Evolutionary conservation across 1,140 invertebrate species (phyloP).

Genomic region (Anoplophora glabripennis): DNA sequence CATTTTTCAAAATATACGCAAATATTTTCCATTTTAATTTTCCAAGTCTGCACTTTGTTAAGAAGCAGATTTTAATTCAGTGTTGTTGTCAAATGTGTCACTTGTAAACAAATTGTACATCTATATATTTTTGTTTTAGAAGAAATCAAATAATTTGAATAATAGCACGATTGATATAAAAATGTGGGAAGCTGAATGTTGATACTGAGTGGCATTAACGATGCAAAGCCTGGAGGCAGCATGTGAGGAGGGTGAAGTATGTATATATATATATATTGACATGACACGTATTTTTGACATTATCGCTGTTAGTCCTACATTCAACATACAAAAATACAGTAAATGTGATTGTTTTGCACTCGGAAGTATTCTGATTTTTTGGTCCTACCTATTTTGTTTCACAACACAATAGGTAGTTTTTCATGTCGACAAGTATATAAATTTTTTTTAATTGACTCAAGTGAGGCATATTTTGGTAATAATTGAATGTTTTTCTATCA

Average conservation of each 20-base stretch:
- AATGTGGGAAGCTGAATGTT: constrained; percentile 41
- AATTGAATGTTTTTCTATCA: no score
- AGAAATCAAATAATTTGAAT: background rate
- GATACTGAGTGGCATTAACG: constrained; percentile 49
- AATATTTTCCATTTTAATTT: background rate
- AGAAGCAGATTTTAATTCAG: background rate
- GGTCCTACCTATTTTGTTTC: no score
- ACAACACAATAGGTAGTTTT: no score
- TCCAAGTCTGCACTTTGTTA: no score
- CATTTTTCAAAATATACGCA: no score
- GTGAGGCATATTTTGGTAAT: no score
- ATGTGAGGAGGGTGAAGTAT: constrained; percentile 62
- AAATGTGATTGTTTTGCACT: background rate
- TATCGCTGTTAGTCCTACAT: background rate
- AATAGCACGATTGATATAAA: background rate
- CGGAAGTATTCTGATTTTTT: no score
- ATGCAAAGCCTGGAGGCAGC: constrained; percentile 62
- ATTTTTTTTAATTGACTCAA: background rate
- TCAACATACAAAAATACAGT: background rate
- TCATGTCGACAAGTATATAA: no score
- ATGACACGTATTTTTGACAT: no score
- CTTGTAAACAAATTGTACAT: background rate
- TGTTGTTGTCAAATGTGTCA: background rate
- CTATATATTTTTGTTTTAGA: constrained; percentile 3
- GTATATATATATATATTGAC: constrained; percentile 41